Percentiles rank a stretch among this genome's conserved stretches.
These are phyloP conservation scores for Rutilus rutilus DNA, from an alignment of 2,113 vertebrate species.

Conservation along the genomic window DNA sequence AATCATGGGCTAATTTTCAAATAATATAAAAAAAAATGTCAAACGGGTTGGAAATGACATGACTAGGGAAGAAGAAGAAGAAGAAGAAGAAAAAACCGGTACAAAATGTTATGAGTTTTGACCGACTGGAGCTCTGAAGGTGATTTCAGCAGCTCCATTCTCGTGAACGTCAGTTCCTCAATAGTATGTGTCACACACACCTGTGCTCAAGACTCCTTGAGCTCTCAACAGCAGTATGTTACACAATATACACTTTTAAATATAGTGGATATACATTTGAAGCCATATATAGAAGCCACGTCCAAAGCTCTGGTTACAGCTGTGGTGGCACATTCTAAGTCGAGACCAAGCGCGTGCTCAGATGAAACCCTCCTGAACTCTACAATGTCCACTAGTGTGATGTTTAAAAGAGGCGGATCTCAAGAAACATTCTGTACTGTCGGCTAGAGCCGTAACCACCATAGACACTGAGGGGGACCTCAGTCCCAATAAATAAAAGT, in stretches of 20 bases:
- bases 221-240: conserved; percentile 3
- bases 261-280: conserved; percentile 18
- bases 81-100: not conserved
- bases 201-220: conserved; percentile 14
- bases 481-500: too few species aligned
- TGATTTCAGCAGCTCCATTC: not conserved
- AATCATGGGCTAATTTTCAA: too few species aligned
- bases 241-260: conserved; percentile 38
- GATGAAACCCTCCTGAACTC: not conserved
- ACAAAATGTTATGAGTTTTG: not conserved
- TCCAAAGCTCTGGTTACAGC: conserved; percentile 18
- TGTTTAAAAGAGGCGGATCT: not conserved
- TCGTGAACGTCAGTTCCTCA: too few species aligned
- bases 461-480: too few species aligned
- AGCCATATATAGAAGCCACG: conserved; percentile 15
- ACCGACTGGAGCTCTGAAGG: not conserved
- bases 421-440: not conserved
- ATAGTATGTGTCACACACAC: not conserved
- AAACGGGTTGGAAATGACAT: not conserved
- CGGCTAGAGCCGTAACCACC: too few species aligned
- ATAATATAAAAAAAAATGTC: too few species aligned
- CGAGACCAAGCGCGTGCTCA: not conserved
- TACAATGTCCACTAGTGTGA: not conserved
- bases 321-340: conserved; percentile 25
- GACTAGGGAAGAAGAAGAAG: not conserved